These are phyloP conservation scores for Scolopax bukidnonensis DNA, from an alignment of 2,797 vertebrate species.

Conservation along the genomic window DNA sequence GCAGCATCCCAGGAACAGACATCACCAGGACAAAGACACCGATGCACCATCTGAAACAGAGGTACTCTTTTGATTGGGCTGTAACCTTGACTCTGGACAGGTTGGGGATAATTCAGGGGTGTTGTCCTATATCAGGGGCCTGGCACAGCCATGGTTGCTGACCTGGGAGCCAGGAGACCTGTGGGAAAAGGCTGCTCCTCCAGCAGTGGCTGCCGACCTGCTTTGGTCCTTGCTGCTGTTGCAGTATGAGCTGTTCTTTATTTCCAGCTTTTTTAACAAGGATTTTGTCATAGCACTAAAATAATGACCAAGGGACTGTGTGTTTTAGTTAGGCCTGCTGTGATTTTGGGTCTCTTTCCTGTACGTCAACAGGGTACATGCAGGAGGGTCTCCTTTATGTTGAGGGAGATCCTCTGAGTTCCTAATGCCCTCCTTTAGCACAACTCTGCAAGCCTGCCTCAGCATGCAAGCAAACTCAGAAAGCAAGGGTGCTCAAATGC, in stretches of 20 bases:
- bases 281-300: background rate
- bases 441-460: background rate
- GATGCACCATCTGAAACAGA: background rate
- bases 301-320: background rate
- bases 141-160: background rate
- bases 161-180: background rate
- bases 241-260: background rate
- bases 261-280: background rate
- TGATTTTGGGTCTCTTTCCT: background rate
- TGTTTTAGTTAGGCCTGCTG: background rate
- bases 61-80: background rate
- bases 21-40: fast-evolving
- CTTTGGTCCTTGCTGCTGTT: background rate
- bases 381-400: background rate
- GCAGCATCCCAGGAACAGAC: background rate
- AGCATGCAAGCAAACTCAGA: background rate
- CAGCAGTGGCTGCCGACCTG: background rate
- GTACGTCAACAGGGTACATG: background rate
- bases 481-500: background rate
- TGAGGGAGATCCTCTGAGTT: background rate
- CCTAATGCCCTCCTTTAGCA: background rate
- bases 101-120: background rate
- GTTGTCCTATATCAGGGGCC: fast-evolving
- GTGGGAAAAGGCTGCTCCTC: background rate
- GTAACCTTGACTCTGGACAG: fast-evolving